Evolutionary conservation across 2,888 invertebrate genomes (phyloP).

Genomic region (Liopterus haemorrhoidalis): DNA sequence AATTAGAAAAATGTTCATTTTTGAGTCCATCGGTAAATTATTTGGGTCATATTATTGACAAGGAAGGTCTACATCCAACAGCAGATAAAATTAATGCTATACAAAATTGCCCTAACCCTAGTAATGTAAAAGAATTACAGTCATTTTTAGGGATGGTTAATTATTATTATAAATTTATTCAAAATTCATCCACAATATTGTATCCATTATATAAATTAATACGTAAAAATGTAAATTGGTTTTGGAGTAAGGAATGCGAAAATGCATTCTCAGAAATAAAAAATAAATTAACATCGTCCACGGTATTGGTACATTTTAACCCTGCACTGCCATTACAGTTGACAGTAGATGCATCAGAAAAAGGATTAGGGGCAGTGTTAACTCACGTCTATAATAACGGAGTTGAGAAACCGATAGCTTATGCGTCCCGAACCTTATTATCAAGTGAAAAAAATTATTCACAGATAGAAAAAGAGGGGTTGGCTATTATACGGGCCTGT

Average conservation of each 20-base stretch:
- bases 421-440: slow-evolving; percentile 25
- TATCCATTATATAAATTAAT: too few species aligned
- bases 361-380: slow-evolving; percentile 36
- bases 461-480: slow-evolving; percentile 31
- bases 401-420: slow-evolving; percentile 28
- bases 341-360: slow-evolving; percentile 40
- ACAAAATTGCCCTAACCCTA: slow-evolving; percentile 14
- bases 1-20: slow-evolving; percentile 11
- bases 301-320: slow-evolving; percentile 3
- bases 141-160: slow-evolving; percentile 5
- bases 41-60: slow-evolving; percentile 15
- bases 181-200: slow-evolving; percentile 1
- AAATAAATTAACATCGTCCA: not conserved
- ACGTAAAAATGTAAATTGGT: not conserved
- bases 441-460: slow-evolving; percentile 30
- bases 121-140: slow-evolving; percentile 26
- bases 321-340: not conserved
- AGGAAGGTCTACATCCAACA: slow-evolving; percentile 11
- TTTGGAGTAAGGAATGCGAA: not conserved
- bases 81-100: slow-evolving; percentile 14
- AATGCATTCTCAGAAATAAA: slow-evolving; percentile 5
- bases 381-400: slow-evolving; percentile 25
- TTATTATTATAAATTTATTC: slow-evolving; percentile 6
- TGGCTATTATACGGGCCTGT: slow-evolving; percentile 30
- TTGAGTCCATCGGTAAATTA: slow-evolving; percentile 7